phyloP scores from a whole-genome alignment of 1,140 invertebrate genomes.

The Chrysopa pallens region DNA sequence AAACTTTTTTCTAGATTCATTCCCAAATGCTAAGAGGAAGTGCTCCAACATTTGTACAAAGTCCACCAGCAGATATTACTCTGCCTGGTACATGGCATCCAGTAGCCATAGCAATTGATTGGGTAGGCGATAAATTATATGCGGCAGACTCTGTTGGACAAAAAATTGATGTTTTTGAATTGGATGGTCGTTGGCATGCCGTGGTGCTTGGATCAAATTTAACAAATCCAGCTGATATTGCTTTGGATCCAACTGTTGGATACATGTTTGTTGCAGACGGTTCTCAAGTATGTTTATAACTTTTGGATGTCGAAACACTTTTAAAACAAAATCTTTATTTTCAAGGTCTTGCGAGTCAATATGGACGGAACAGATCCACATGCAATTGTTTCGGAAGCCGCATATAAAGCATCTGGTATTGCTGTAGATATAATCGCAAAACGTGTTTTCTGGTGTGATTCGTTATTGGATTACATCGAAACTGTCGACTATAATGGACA shows the following conservation, averaged over 20 bases:
- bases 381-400: constrained; percentile 73
- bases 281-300: constrained; percentile 60
- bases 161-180: constrained; percentile 85
- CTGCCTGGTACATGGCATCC: constrained; percentile 73
- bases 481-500: constrained; percentile 88
- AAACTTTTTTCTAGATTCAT: constrained; percentile 41
- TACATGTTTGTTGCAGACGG: constrained; percentile 90
- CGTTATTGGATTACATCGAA: constrained; percentile 91
- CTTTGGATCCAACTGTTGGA: constrained; percentile 75
- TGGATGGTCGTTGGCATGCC: constrained; percentile 65
- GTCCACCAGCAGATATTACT: constrained; percentile 44
- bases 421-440: constrained; percentile 73
- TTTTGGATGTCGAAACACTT: no score
- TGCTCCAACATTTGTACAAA: constrained; percentile 18
- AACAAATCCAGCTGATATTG: constrained; percentile 78
- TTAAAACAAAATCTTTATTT: no score
- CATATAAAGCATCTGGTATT: constrained; percentile 73
- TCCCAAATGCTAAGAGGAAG: constrained; percentile 33
- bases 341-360: constrained; percentile 57
- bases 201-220: constrained; percentile 80
- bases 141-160: constrained; percentile 84
- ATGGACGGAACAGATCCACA: constrained; percentile 77
- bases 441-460: constrained; percentile 94
- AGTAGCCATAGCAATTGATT: constrained; percentile 84
- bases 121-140: constrained; percentile 94